phyloP scores from a whole-genome alignment of 2,888 invertebrate species.

The Cylloceria caligata region DNA sequence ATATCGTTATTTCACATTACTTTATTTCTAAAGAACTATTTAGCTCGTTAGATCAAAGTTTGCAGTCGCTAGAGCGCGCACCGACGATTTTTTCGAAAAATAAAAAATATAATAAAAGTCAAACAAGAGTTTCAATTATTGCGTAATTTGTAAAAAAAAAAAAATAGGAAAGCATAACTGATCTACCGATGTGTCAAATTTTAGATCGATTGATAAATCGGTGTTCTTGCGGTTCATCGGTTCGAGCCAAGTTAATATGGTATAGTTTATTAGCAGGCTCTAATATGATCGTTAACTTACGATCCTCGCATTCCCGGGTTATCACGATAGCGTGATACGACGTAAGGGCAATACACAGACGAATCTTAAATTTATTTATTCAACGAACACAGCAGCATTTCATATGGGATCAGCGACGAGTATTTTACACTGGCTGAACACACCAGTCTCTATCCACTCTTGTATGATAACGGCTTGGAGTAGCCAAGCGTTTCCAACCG shows the following conservation, averaged over 20 bases:
- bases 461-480: slow-evolving; percentile 52
- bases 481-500: slow-evolving; percentile 37
- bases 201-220: neutral
- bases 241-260: neutral
- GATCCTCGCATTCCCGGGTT: slow-evolving; percentile 31
- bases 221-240: too few species aligned
- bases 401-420: slow-evolving; percentile 34
- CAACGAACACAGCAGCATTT: slow-evolving; percentile 41
- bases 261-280: slow-evolving; percentile 12
- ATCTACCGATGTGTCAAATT: too few species aligned
- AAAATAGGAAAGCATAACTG: too few species aligned
- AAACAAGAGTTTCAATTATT: too few species aligned
- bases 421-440: slow-evolving; percentile 48
- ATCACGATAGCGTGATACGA: slow-evolving; percentile 9
- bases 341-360: slow-evolving; percentile 39
- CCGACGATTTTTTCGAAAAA: too few species aligned
- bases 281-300: slow-evolving; percentile 26
- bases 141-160: too few species aligned
- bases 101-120: too few species aligned
- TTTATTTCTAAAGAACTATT: too few species aligned
- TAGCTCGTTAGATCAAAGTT: too few species aligned
- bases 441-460: slow-evolving; percentile 35
- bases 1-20: too few species aligned
- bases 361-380: slow-evolving; percentile 68
- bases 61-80: too few species aligned